Percentiles rank a stretch among this genome's conserved stretches.
Evolutionary conservation across 1,140 invertebrate genomes (phyloP).

Genomic region (Mylabris phalerata): DNA sequence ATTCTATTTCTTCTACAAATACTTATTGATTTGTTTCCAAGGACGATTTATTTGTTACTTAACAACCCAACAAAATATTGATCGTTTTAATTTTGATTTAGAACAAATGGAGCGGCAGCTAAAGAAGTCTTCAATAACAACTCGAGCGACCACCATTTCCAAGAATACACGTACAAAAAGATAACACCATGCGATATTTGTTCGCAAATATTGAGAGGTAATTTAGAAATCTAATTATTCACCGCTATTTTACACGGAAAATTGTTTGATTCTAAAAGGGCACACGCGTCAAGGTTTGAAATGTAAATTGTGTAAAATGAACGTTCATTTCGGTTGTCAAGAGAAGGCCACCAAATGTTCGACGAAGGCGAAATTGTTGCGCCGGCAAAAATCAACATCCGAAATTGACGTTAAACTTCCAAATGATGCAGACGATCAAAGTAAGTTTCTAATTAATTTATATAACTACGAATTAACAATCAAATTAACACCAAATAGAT

Average conservation of each 20-base stretch:
- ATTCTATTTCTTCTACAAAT: neutral
- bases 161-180: constrained; percentile 93
- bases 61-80: neutral
- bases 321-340: constrained; percentile 85
- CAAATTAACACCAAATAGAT: no score
- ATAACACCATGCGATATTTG: constrained; percentile 92
- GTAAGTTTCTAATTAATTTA: constrained; percentile 47
- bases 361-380: constrained; percentile 71
- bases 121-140: constrained; percentile 54
- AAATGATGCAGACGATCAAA: constrained; percentile 58
- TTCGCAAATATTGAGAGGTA: constrained; percentile 83
- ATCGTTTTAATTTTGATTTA: constrained; percentile 35
- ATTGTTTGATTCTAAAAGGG: constrained; percentile 48
- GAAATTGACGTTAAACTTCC: constrained; percentile 61
- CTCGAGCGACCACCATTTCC: constrained; percentile 70
- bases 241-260: neutral
- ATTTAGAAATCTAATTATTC: neutral
- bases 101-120: constrained; percentile 68
- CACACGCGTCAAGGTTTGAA: constrained; percentile 87
- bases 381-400: constrained; percentile 80
- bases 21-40: constrained; percentile 3
- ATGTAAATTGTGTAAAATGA: constrained; percentile 84
- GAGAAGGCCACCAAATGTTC: constrained; percentile 72
- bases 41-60: constrained; percentile 1
- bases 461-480: neutral